Base-by-base conservation (phyloP, 2,113 vertebrate species). In the Atractosteus spatula region DNA sequence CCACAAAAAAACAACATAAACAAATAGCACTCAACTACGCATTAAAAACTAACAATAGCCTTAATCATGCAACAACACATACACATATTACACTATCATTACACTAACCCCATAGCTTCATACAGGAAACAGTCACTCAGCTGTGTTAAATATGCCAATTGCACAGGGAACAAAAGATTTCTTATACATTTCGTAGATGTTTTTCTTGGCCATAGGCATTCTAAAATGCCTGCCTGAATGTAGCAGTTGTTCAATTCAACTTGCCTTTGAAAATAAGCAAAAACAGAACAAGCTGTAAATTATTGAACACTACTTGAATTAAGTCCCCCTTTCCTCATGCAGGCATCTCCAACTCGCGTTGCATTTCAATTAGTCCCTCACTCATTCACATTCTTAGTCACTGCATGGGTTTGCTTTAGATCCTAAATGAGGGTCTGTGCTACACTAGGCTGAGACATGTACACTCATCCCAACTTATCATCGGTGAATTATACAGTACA, bases 381-480 rank as follows among this genome's bases (percentile, higher is more conserved):
- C 47, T 47, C 62, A 59, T 59, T 59, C 11, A 59, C 11, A 59
- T 12, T 59, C 57, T 59, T 13, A 41, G 5, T 10, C 3, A 8
- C 43, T 47, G 3, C 54, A 5, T 3, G 8, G n/a, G 41, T 73
- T 14, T 73, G 57, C 41, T 11, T 41, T 14, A 8, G 41, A 42
- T 61, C 64, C 64, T 17, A 5, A n/a, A 55, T 61, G 64, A 42
- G n/a, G 13, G 2, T 59, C 11, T 59, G 57, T 59, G 57, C 57
- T 59, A 16, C 14, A 59, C 5, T 2, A 51, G 14, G 3, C 17
- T 55, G 14, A 44, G 63, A 13, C 55, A 68, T 17, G 17, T 70
- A 67, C 55, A 51, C 55, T 69, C 73, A 69, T 43, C 0, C 41
- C 70, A 51, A 45, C 54, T 71, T 69, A 74, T n/a, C 65, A 47